A percentile compares a stretch with the other conserved stretches of the same genome.
Conservation (phyloP, 2,797 vertebrate species). For the Acanthis flammea region DNA sequence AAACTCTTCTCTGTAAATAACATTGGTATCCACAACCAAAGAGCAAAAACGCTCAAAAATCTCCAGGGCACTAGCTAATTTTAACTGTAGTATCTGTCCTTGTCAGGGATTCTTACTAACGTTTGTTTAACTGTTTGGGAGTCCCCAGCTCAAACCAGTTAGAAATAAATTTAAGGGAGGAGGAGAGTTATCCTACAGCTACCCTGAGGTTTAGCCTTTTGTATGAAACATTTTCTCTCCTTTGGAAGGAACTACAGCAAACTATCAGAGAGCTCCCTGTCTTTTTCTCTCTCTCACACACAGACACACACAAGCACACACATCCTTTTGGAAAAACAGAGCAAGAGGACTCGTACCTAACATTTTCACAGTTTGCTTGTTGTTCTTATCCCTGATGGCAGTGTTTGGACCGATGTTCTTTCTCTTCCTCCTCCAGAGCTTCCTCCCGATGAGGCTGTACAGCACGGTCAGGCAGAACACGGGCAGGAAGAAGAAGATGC, state of each 20-base stretch:
- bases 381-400: constrained; percentile 88
- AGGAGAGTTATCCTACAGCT: not conserved
- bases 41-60: not conserved
- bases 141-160: not conserved
- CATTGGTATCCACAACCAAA: not conserved
- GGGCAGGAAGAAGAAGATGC: constrained; percentile 93
- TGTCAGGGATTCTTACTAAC: not conserved
- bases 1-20: constrained; percentile 24
- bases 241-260: not conserved
- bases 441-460: constrained; percentile 94
- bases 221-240: not conserved
- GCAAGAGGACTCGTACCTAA: constrained; percentile 79
- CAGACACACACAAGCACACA: not conserved
- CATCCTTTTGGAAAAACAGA: not conserved
- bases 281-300: not conserved
- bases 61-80: not conserved
- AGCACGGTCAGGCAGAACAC: constrained; percentile 95
- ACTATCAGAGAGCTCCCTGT: not conserved
- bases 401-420: constrained; percentile 82
- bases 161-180: not conserved
- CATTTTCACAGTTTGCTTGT: constrained; percentile 97
- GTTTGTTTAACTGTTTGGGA: not conserved
- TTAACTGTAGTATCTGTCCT: not conserved
- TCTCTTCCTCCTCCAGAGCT: constrained; percentile 88
- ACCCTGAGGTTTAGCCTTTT: not conserved